Percentiles rank a stretch among this genome's conserved stretches.
Evolutionary conservation across 2,113 vertebrate species (phyloP).

Genomic region (Oryzias melastigma): DNA sequence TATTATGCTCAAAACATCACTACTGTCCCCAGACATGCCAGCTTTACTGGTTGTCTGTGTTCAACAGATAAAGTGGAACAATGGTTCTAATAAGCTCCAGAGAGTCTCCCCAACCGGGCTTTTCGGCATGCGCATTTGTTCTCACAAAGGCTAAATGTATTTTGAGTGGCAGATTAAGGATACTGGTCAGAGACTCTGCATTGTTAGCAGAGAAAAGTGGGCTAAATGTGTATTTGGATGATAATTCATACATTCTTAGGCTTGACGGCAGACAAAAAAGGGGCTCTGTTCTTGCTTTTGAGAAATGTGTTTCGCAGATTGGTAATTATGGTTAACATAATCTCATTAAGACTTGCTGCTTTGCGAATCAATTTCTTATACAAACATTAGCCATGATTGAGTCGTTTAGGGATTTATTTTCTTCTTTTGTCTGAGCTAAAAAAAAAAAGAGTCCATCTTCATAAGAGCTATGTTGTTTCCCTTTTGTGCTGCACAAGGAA

Average conservation of each 20-base stretch:
- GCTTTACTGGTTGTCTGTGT: conserved; percentile 68
- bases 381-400: conserved; percentile 62
- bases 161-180: conserved; percentile 75
- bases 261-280: conserved; percentile 43
- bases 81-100: conserved; percentile 79
- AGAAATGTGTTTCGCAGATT: conserved; percentile 61
- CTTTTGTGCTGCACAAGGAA: conserved; percentile 46
- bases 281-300: conserved; percentile 41
- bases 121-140: conserved; percentile 75
- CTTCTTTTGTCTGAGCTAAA: conserved; percentile 56
- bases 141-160: conserved; percentile 77
- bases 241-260: conserved; percentile 79
- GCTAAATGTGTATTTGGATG: conserved; percentile 76
- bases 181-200: conserved; percentile 64
- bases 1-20: conserved; percentile 53
- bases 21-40: conserved; percentile 51
- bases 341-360: conserved; percentile 68
- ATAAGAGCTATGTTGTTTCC: conserved; percentile 30
- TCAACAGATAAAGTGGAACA: conserved; percentile 83
- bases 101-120: conserved; percentile 67
- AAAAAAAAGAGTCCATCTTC: conserved; percentile 36
- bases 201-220: conserved; percentile 75
- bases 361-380: conserved; percentile 67
- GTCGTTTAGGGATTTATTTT: conserved; percentile 61
- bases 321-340: conserved; percentile 68